phyloP scores from a whole-genome alignment of 2,797 vertebrate genomes.

The Paramormyrops hopkinsi region DNA sequence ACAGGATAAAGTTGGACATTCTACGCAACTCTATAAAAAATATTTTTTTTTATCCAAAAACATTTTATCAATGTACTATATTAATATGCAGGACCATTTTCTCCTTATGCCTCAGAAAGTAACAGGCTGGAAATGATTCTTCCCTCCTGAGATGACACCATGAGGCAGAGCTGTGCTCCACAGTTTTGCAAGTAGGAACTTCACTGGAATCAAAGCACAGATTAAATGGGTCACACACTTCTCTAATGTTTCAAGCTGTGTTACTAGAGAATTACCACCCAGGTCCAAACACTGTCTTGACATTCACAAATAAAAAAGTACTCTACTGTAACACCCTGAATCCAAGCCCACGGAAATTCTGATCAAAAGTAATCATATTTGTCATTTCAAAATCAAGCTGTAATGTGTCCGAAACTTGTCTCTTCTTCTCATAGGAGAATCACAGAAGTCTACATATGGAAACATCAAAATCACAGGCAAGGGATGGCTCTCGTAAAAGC shows the following conservation, averaged over 20 bases:
- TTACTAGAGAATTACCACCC: background rate
- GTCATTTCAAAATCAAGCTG: background rate
- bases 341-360: background rate
- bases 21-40: conserved; percentile 68
- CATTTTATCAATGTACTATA: conserved; percentile 56
- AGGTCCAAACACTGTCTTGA: background rate
- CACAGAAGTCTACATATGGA: conserved; percentile 22
- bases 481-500: conserved; percentile 32
- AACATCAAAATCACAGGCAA: conserved; percentile 60
- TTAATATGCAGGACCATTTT: conserved; percentile 32
- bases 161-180: background rate
- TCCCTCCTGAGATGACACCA: conserved; percentile 53
- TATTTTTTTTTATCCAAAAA: conserved; percentile 67
- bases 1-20: conserved; percentile 56
- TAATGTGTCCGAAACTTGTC: background rate
- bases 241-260: background rate
- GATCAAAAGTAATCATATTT: background rate
- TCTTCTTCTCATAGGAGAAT: background rate
- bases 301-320: background rate
- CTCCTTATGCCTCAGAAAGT: conserved; percentile 47
- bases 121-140: conserved; percentile 33
- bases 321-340: background rate
- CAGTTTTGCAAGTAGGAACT: background rate
- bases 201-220: background rate
- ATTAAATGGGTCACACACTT: background rate